phyloP scores from a whole-genome alignment of 2,113 vertebrate species.

The Pygoscelis adeliae region DNA sequence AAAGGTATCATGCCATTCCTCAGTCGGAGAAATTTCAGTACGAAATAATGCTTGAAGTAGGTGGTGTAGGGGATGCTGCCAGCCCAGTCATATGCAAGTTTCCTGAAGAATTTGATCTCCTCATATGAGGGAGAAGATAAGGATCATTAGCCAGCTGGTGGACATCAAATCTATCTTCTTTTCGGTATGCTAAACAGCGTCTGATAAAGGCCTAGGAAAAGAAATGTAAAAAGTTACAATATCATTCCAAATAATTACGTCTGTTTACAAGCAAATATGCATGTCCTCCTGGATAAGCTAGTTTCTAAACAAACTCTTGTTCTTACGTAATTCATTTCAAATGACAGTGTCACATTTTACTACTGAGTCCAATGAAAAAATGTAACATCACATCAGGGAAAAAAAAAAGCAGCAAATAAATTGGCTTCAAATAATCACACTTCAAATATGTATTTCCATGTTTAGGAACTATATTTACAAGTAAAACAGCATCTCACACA shows the following conservation, averaged over 20 bases:
- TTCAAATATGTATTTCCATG: neutral
- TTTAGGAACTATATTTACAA: neutral
- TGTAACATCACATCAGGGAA: neutral
- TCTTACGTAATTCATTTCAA: neutral
- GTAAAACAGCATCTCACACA: neutral
- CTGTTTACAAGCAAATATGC: neutral
- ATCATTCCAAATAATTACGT: neutral
- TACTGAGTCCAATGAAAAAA: neutral
- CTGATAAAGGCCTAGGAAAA: slow-evolving; percentile 90
- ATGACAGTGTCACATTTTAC: neutral
- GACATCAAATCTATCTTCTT: slow-evolving; percentile 96
- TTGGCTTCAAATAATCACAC: neutral
- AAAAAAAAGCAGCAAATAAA: neutral
- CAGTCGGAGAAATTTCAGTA: slow-evolving; percentile 82
- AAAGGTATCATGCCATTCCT: slow-evolving; percentile 70
- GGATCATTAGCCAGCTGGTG: slow-evolving; percentile 95
- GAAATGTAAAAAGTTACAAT: neutral
- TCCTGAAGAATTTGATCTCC: slow-evolving; percentile 97
- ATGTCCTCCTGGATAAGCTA: neutral
- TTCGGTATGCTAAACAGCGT: slow-evolving; percentile 96
- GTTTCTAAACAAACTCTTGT: neutral
- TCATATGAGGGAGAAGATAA: slow-evolving; percentile 97
- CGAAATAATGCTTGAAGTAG: slow-evolving; percentile 91
- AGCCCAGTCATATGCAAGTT: slow-evolving; percentile 91
- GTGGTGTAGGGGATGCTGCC: slow-evolving; percentile 82